These are phyloP conservation scores for Malurus alboscapulatus DNA, from an alignment of 2,113 vertebrate genomes.

Conservation along the genomic window DNA sequence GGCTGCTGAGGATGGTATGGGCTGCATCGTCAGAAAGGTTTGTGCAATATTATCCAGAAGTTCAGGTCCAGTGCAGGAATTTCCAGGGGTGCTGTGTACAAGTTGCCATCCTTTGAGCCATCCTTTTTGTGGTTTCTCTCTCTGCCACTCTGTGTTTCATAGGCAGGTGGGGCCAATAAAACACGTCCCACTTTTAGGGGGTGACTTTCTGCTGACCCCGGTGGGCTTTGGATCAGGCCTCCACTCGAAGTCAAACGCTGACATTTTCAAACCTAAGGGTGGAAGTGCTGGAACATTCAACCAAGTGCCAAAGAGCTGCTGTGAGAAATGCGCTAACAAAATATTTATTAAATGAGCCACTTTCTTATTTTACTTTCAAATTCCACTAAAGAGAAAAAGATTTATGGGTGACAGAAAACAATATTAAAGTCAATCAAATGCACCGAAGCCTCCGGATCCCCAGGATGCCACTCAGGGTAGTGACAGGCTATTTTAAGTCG, in stretches of 20 bases:
- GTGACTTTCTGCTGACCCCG: neutral
- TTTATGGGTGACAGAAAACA: neutral
- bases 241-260: neutral
- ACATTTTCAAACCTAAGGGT: neutral
- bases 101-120: neutral
- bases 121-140: neutral
- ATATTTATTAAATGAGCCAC: neutral
- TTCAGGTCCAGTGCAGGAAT: accelerated
- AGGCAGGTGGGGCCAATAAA: neutral
- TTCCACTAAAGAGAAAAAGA: neutral
- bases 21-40: accelerated
- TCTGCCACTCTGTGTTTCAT: neutral
- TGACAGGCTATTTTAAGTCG: neutral
- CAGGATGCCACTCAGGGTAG: neutral
- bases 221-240: neutral
- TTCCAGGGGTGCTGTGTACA: neutral
- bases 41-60: no score
- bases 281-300: neutral
- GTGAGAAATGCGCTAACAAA: neutral
- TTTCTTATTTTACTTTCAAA: slow-evolving; percentile 2
- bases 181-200: neutral
- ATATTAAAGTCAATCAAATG: neutral
- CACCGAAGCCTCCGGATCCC: neutral
- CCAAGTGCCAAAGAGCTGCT: accelerated
- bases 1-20: accelerated